Conservation (phyloP, 2,113 vertebrate genomes). For the Bubalus kerabau region DNA sequence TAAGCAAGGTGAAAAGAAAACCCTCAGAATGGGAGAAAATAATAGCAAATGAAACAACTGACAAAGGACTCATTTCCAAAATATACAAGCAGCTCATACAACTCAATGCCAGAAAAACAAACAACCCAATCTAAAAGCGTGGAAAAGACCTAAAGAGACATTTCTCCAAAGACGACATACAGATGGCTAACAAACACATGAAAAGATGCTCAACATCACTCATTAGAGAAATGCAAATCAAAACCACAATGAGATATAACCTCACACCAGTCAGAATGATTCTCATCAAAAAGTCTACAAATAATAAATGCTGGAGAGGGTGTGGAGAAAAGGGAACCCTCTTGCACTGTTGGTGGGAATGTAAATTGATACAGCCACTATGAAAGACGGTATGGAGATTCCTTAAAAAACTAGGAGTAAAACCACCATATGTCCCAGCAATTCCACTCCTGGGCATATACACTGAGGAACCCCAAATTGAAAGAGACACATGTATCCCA, state of each 20-base stretch:
- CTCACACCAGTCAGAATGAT: not conserved
- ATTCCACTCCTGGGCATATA: not conserved
- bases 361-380: not conserved
- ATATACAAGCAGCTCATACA: not conserved
- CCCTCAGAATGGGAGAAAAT: not conserved
- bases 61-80: not conserved
- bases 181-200: not conserved
- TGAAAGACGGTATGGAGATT: not conserved
- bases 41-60: not conserved
- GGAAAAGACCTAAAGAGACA: not conserved
- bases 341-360: not conserved
- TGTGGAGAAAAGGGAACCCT: not conserved
- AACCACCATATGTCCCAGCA: not conserved
- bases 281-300: not conserved
- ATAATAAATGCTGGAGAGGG: not conserved
- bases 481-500: not conserved
- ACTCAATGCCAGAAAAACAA: not conserved
- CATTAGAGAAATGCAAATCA: not conserved
- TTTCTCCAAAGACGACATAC: not conserved
- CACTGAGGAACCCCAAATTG: not conserved
- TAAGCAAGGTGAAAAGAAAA: not conserved
- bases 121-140: not conserved
- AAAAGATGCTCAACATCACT: not conserved
- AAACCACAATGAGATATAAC: not conserved
- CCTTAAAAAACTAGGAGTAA: not conserved